Evolutionary conservation across 2,797 vertebrate genomes (phyloP), one percentile per base, ranked within the genome.

Genomic region (Acanthornis magna): DNA sequence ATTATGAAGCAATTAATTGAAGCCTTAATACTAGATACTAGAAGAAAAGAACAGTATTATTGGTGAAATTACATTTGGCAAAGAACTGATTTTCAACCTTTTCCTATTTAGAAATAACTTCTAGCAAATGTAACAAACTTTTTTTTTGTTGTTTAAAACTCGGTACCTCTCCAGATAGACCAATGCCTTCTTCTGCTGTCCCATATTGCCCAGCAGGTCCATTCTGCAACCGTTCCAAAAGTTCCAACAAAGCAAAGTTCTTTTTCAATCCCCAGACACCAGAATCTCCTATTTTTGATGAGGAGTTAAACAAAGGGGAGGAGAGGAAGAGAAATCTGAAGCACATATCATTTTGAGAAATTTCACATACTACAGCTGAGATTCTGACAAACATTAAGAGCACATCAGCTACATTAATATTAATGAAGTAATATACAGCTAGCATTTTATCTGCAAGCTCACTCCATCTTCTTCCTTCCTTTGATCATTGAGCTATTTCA

Each of bases 191-290:
- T 96, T 99, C 99, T 21, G 98, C 96, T 80, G 98, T 98, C 26
- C 99, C 98, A 19, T 98, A 98, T 87, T 99, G 99, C 96, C 98
- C 98, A 95, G 97, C 97, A 13, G 99, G 98, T 61, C 99, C 99
- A 92, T 99, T 99, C 96, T 99, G 99, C 63, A 99, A 98, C 65
- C 99, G 98, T 97, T 99, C 99, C 95, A 99, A 92, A 53, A 99
- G 98, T 88, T 99, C 99, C 71, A 99, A 98, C 94, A 99, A 98
- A 95, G 99, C 99, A 98, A 99, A 99, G 97, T 99, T 99, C 97
- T 99, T 99, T 97, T 99, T 99, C 93, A 99, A 97, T 40, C 99
- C 99, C 99, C 99, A 99, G 68, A 99, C 99, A 88, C 99, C 99
- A 61, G 99, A 99, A 95, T 99, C 99, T 34, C 99, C 99, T 99